Base-by-base conservation (phyloP, 1,140 invertebrate species). In the Xylocopa sonorina region DNA sequence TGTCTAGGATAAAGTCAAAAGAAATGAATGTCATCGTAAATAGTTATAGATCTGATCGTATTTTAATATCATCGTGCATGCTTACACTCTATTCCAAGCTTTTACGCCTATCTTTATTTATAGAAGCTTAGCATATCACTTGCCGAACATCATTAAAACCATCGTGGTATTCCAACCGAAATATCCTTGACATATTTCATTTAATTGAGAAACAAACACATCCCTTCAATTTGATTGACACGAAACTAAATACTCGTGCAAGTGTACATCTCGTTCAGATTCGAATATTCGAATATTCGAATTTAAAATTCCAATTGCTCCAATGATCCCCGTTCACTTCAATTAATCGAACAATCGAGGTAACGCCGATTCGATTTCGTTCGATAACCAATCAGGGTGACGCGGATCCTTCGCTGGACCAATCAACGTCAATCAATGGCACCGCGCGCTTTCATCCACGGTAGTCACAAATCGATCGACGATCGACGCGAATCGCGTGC, bases 41-140 rank as follows among this genome's bases (percentile, higher is more conserved):
- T 67, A 67, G 43, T 46, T 18, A 21, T 27, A 12, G 67, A 55
- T 12, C n/a, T 5, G 32, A 72, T 63, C 46, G 58, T 64, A 55
- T 58, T 71, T 71, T 68, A 71, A 71, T 41, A 77, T 71, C 63
- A 48, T 72, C 41, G 16, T 48, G 3, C 34, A 29, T 29, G 3
- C 21, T 1, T 6, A 48, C n/a, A 50, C 53, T 69, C 41, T 71
- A 69, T 60, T 77, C 75, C 50, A 69, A 71, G 66, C 75, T 43
- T 71, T 48, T 71, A 58, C 75, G 75, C 34, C 34, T 58, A 51
- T 71, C 9, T 60, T 77, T 77, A 77, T 77, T 77, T 77, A 77
- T 77, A 77, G 75, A 77, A 43, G 55, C 43, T 50, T 60, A 41
- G 32, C 38, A 12, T 77, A 50, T 50, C 74, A 48, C 53, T 43